Evolutionary conservation across 2,888 invertebrate species (phyloP), one percentile per base, ranked within the genome.

Genomic region (Chaitophorus viminalis): DNA sequence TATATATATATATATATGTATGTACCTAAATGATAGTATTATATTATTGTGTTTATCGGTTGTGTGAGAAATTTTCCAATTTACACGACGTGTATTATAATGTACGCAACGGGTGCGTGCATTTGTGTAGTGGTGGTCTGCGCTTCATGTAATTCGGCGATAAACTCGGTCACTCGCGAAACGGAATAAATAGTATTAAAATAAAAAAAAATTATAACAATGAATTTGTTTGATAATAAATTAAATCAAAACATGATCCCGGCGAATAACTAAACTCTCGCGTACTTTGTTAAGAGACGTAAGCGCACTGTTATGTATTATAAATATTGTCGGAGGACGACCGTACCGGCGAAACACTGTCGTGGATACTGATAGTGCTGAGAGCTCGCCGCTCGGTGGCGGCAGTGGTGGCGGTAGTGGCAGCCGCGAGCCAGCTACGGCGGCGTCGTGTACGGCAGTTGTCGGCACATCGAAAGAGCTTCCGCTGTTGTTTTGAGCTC

Each of bases 321-420:
- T 36, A 3, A 25, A 36, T 72, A 36, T 39, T 0, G 31, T 29
- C 8, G 17, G 25, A 29, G 17, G 76, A 85, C 84, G 78, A 86
- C 77, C 33, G 70, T 2, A 70, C 65, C 70, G 77, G 78, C 85
- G 52, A 52, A 86, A 70, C 85, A 33, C 74, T 52, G 70, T 54
- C 85, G 78, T 84, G 70, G n/a, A 78, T 54, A 86, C 85, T 86
- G 78, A 78, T 85, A 85, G 76, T 29, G 36, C 31, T 31, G 72
- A 54, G 72, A 54, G 72, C 39, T 52, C 54, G 29, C 60, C n/a
- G 54, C 39, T 60, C 60, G 39, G 25, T 52, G 72, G 31, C 70
- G 72, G 11, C 68, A 39, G 46, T 33, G 52, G 29, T n/a, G 46
- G 31, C 70, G 70, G 31, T 36, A 11, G 33, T 46, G 70, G 46